Evolutionary conservation across 2,113 vertebrate species (phyloP).

Genomic region (Turnix velox): DNA sequence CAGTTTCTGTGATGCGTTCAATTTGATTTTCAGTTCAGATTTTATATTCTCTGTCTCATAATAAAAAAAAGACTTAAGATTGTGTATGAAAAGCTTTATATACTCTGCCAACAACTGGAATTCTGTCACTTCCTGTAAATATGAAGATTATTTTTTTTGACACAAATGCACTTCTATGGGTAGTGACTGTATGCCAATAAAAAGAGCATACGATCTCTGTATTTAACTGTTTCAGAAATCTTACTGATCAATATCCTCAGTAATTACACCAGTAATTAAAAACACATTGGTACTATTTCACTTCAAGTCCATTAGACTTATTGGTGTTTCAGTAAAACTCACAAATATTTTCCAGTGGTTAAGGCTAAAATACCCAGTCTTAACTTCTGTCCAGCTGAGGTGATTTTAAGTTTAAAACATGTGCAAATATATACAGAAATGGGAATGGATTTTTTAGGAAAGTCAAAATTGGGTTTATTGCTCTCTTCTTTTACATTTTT

Average conservation of each 20-base stretch:
- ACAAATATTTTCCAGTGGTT: neutral
- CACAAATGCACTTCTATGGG: constrained; percentile 50
- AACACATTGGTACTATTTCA: rapidly evolving
- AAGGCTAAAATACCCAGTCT: neutral
- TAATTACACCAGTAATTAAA: neutral
- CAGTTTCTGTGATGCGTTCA: constrained; percentile 33
- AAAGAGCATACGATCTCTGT: constrained; percentile 53
- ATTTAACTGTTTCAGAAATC: constrained; percentile 28
- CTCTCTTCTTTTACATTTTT: neutral
- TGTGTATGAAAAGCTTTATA: constrained; percentile 61
- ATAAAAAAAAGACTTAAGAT: neutral
- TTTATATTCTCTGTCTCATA: constrained; percentile 49
- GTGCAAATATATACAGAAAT: neutral
- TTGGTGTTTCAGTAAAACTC: neutral
- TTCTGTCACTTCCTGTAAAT: constrained; percentile 67
- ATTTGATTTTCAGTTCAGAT: constrained; percentile 48
- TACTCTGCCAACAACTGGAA: constrained; percentile 60
- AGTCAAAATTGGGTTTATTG: neutral
- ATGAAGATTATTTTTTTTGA: constrained; percentile 55
- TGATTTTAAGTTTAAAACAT: neutral
- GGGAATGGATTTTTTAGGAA: neutral
- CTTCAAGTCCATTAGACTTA: neutral
- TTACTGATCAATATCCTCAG: neutral
- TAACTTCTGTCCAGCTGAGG: neutral
- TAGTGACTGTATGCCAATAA: constrained; percentile 70